Evolutionary conservation across 2,797 vertebrate species (phyloP).

Genomic region (Peromyscus melanophrys): DNA sequence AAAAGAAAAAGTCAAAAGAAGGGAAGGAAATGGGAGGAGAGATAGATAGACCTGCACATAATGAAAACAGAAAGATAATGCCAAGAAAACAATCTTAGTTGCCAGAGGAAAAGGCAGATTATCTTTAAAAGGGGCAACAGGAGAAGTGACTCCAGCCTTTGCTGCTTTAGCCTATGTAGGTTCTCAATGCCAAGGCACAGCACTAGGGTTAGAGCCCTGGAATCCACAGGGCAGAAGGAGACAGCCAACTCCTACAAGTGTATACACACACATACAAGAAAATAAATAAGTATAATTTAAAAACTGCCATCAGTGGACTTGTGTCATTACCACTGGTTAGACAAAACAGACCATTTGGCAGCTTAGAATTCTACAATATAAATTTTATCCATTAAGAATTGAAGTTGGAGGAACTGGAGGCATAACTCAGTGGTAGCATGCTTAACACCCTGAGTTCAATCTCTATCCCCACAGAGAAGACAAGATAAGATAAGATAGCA

Average conservation of each 20-base stretch:
- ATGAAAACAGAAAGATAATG: background rate
- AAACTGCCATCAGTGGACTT: background rate
- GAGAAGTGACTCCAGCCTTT: background rate
- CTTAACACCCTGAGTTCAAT: background rate
- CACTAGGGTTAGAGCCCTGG: background rate
- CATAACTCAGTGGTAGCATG: background rate
- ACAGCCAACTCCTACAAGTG: background rate
- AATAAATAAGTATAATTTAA: background rate
- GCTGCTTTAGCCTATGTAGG: background rate
- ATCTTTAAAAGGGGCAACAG: background rate
- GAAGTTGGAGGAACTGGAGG: background rate
- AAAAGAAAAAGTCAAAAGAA: background rate
- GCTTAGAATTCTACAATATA: background rate
- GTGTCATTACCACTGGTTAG: background rate
- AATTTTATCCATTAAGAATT: no score
- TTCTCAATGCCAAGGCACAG: background rate
- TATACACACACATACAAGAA: background rate
- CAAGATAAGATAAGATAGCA: background rate
- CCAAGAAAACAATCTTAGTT: background rate
- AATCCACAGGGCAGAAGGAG: background rate
- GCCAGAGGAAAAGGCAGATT: background rate
- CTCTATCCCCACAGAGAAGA: background rate
- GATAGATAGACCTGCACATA: background rate
- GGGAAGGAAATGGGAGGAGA: no score
- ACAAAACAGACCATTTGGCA: background rate